A percentile compares a stretch with the other conserved stretches of the same genome.
These are phyloP conservation scores for Halcyon malimbica DNA, from an alignment of 2,113 vertebrate genomes.

Conservation along the genomic window DNA sequence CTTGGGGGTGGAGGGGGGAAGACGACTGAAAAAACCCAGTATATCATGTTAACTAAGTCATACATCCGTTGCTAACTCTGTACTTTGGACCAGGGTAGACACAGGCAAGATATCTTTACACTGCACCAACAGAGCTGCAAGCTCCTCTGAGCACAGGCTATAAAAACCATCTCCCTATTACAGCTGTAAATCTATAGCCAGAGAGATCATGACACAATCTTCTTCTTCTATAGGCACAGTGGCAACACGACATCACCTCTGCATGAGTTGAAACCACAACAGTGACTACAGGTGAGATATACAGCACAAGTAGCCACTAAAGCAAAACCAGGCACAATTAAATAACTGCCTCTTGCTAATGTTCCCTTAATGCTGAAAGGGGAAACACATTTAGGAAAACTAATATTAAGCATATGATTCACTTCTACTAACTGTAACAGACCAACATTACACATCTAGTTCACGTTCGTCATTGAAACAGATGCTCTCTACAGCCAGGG, in stretches of 20 bases:
- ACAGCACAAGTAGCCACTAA: neutral
- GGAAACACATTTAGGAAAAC: neutral
- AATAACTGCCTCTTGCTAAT: neutral
- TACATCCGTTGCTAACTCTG: neutral
- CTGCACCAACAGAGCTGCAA: neutral
- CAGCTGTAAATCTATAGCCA: neutral
- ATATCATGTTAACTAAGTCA: neutral
- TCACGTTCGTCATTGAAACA: neutral
- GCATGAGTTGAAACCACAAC: neutral
- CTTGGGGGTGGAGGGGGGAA: too few relatives aligned
- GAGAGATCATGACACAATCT: neutral
- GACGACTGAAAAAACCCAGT: neutral
- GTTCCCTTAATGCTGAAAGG: neutral
- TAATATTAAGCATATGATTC: neutral
- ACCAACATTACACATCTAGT: neutral
- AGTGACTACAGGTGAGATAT: fast-evolving
- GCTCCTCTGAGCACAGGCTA: neutral
- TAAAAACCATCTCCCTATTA: neutral
- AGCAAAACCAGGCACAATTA: neutral
- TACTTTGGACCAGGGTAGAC: neutral
- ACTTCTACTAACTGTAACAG: neutral
- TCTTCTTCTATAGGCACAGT: neutral
- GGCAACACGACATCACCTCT: neutral
- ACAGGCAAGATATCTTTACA: neutral
- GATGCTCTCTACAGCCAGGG: neutral